These are phyloP conservation scores for Xerus inauris DNA, from an alignment of 2,113 vertebrate species.

Conservation along the genomic window DNA sequence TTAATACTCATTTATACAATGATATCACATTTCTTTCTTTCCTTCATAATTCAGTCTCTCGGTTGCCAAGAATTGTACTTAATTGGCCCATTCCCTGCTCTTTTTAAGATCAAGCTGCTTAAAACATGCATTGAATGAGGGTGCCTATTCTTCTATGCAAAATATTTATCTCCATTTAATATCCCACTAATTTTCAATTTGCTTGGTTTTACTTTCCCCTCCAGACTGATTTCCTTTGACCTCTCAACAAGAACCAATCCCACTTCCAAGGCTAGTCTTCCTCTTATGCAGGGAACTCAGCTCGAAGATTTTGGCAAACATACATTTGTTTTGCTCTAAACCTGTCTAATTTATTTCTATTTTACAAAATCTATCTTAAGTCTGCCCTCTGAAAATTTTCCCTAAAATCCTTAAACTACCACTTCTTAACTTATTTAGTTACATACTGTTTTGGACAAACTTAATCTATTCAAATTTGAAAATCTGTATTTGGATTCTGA, in stretches of 20 bases:
- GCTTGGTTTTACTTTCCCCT: background rate
- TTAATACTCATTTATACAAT: background rate
- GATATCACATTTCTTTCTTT: background rate
- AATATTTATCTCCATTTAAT: background rate
- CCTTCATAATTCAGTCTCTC: background rate
- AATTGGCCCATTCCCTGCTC: background rate
- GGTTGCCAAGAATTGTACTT: background rate
- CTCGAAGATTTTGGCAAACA: background rate
- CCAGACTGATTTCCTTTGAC: background rate
- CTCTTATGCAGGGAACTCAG: background rate
- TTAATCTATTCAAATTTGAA: background rate
- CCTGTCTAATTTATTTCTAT: background rate
- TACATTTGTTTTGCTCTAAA: background rate
- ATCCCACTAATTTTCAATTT: background rate
- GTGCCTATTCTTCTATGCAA: background rate
- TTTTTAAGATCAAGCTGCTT: background rate
- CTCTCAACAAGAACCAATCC: background rate
- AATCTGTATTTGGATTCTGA: background rate
- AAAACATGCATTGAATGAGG: background rate
- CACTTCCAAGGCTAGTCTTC: background rate
- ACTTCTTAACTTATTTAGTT: background rate
- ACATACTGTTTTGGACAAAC: background rate
- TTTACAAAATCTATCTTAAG: background rate
- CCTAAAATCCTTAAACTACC: background rate
- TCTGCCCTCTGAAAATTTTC: background rate